Conservation (phyloP, 2,113 vertebrate genomes). For the Himantopus leucocephalus region DNA sequence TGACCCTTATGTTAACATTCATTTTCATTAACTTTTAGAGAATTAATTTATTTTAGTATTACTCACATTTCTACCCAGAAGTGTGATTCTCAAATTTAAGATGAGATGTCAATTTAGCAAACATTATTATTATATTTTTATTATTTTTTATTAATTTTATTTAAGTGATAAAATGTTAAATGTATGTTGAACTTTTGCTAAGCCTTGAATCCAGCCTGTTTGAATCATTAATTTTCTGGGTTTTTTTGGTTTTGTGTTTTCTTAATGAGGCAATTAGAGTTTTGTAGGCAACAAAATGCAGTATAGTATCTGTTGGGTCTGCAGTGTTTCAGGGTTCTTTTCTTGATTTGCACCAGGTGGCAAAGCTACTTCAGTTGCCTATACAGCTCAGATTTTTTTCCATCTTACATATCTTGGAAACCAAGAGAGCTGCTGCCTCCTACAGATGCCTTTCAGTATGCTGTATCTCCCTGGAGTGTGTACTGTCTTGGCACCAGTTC, state of each 20-base stretch:
- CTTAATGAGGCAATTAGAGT: not conserved
- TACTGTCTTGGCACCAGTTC: constrained; percentile 65
- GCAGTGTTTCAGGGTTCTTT: constrained; percentile 62
- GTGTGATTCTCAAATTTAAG: not conserved
- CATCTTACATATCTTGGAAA: constrained; percentile 59
- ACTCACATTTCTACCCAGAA: not conserved
- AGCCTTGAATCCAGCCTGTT: not conserved
- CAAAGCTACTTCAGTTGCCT: constrained; percentile 61
- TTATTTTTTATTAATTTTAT: not conserved
- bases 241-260: not conserved
- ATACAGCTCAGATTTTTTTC: constrained; percentile 62
- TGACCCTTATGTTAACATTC: not conserved
- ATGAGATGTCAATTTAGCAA: not conserved
- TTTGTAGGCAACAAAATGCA: constrained; percentile 26
- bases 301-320: constrained; percentile 14
- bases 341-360: constrained; percentile 65
- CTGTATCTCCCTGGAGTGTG: constrained; percentile 56
- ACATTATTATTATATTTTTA: not conserved
- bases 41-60: not conserved
- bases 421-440: constrained; percentile 54
- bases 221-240: not conserved
- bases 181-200: not conserved
- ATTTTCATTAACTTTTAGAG: not conserved
- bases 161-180: not conserved
- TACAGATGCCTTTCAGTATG: constrained; percentile 61